phyloP scores from a whole-genome alignment of 2,888 invertebrate species.

The Ennomos fuscantarius region DNA sequence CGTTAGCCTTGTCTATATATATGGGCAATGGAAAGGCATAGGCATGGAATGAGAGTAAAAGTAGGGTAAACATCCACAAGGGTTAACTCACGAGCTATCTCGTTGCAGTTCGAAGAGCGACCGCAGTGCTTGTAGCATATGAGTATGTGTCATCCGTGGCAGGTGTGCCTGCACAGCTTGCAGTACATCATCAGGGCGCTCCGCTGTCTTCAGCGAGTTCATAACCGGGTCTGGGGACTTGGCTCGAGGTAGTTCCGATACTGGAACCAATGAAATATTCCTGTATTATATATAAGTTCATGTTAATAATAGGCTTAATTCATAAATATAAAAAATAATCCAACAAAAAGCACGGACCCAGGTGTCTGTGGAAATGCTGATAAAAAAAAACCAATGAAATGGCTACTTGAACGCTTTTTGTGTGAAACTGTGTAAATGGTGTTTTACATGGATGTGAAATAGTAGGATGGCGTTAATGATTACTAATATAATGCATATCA shows the following conservation, averaged over 20 bases:
- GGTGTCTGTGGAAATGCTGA: too few species aligned
- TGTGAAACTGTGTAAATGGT: too few species aligned
- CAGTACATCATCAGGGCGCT: conserved; percentile 71
- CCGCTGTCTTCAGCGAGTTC: conserved; percentile 72
- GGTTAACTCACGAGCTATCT: conserved; percentile 66
- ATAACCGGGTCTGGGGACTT: conserved; percentile 73
- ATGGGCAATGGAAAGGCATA: too few species aligned
- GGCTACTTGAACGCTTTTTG: too few species aligned
- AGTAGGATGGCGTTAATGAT: too few species aligned
- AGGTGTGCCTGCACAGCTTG: conserved; percentile 73
- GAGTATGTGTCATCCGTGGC: conserved; percentile 76
- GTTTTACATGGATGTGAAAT: too few species aligned
- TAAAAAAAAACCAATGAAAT: neutral
- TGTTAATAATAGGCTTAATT: too few species aligned
- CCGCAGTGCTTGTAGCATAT: conserved; percentile 84
- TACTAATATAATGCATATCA: too few species aligned
- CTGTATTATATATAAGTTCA: neutral
- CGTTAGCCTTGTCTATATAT: too few species aligned
- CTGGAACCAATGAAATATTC: conserved; percentile 35
- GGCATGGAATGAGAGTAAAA: too few species aligned
- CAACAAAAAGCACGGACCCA: too few species aligned
- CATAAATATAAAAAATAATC: too few species aligned
- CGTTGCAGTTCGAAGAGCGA: conserved; percentile 84
- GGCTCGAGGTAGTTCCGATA: conserved; percentile 53
- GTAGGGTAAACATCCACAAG: neutral